Percentiles rank a stretch among this genome's conserved stretches.
phyloP scores from a whole-genome alignment of 2,888 invertebrate species.

The Litoditis marina region DNA sequence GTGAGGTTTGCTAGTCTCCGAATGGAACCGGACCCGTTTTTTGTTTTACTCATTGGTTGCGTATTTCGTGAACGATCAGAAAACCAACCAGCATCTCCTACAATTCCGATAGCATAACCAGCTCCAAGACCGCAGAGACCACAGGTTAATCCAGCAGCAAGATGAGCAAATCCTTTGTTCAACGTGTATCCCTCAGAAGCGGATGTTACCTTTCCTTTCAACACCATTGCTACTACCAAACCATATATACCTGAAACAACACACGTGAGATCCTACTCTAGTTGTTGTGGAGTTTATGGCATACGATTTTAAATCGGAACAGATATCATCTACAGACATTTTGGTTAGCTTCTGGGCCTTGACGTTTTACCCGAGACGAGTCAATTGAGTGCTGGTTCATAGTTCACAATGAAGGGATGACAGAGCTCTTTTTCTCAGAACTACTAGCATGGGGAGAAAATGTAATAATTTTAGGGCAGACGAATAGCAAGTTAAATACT shows the following conservation, averaged over 20 bases:
- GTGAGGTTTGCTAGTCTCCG: too few relatives aligned
- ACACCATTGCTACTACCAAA: slow-evolving; percentile 94
- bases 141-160: slow-evolving; percentile 93
- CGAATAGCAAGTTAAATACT: slow-evolving; percentile 5
- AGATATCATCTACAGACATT: too few relatives aligned
- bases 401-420: too few relatives aligned
- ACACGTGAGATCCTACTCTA: background rate
- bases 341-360: too few relatives aligned
- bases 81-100: slow-evolving; percentile 67
- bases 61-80: too few relatives aligned
- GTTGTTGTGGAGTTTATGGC: background rate
- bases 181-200: slow-evolving; percentile 48
- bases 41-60: too few relatives aligned
- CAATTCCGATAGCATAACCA: slow-evolving; percentile 98
- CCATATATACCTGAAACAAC: slow-evolving; percentile 80
- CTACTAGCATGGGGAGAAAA: too few relatives aligned
- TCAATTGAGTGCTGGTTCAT: too few relatives aligned
- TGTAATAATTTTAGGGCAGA: too few relatives aligned
- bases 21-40: too few relatives aligned
- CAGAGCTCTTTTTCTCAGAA: too few relatives aligned
- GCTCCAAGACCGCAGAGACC: slow-evolving; percentile 96
- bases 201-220: slow-evolving; percentile 66
- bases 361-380: too few relatives aligned
- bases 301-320: background rate
- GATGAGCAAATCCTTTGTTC: slow-evolving; percentile 80